These are phyloP conservation scores for Nesometra sesokonis DNA, from an alignment of 35 echinoderm and acorn worm genomes.

Conservation along the genomic window DNA sequence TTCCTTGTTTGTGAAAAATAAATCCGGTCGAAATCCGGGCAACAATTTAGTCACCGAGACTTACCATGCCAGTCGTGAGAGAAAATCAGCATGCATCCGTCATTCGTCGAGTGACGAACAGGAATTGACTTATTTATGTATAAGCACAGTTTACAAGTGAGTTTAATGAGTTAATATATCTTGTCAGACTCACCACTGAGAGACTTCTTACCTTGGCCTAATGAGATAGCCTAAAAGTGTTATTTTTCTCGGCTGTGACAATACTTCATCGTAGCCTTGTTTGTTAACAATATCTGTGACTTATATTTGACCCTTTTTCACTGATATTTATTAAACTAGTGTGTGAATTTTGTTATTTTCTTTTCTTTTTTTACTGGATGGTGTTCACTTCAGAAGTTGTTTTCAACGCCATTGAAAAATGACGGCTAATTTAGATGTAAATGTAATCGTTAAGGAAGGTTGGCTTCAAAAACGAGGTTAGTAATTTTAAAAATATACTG, in stretches of 20 bases:
- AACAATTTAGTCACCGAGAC: neutral
- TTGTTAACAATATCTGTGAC: neutral
- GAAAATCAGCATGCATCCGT: neutral
- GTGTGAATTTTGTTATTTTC: neutral
- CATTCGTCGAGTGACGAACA: neutral
- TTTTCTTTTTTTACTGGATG: neutral
- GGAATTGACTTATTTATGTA: neutral
- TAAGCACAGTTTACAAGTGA: neutral
- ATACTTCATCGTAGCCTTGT: neutral
- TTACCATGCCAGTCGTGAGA: neutral
- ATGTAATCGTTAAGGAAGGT: neutral
- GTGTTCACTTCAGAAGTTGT: neutral
- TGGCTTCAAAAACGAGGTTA: slow-evolving; percentile 11
- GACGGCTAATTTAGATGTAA: neutral
- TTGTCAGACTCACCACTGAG: neutral
- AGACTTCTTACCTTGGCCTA: neutral
- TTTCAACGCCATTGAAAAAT: neutral
- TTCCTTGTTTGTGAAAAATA: neutral
- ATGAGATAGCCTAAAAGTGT: too few species aligned
- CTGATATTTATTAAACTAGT: neutral
- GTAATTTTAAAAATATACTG: neutral
- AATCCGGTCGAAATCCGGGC: neutral
- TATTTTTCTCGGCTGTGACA: neutral
- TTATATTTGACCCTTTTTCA: neutral
- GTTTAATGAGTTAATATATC: neutral